A percentile compares a stretch with the other conserved stretches of the same genome.
Evolutionary conservation across 2,797 vertebrate genomes (phyloP).

Genomic region (Sebastes cheni): DNA sequence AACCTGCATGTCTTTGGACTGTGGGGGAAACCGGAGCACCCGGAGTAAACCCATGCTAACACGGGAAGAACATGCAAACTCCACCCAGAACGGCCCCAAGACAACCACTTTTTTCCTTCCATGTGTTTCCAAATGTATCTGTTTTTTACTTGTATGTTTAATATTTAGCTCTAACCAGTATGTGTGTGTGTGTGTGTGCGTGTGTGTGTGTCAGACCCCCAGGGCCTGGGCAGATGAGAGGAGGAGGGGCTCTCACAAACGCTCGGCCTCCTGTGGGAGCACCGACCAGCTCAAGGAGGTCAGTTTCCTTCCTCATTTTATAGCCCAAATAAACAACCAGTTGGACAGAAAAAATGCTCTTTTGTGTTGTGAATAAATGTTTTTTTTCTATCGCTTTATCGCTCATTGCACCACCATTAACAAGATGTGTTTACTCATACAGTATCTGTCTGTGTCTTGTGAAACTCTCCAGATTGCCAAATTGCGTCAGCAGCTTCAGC

Average conservation of each 20-base stretch:
- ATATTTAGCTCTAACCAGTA: slow-evolving; percentile 11
- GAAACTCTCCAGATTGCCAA: slow-evolving; percentile 90
- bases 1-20: too few relatives aligned
- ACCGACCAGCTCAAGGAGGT: slow-evolving; percentile 99
- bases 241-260: slow-evolving; percentile 97
- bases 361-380: background rate
- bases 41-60: too few relatives aligned
- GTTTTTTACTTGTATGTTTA: background rate
- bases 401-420: background rate
- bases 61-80: too few relatives aligned
- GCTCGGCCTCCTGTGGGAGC: slow-evolving; percentile 97
- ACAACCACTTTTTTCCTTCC: too few relatives aligned
- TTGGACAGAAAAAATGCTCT: background rate
- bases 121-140: background rate
- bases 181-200: slow-evolving; percentile 55
- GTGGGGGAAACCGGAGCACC: too few relatives aligned
- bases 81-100: too few relatives aligned
- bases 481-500: slow-evolving; percentile 95
- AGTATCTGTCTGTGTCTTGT: slow-evolving; percentile 29
- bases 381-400: background rate
- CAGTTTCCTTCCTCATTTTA: slow-evolving; percentile 37
- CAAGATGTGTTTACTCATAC: background rate
- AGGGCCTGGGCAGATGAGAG: slow-evolving; percentile 99
- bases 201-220: slow-evolving; percentile 88
- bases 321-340: background rate